Conservation (phyloP, 2,113 vertebrate species). For the Hyla sarda region DNA sequence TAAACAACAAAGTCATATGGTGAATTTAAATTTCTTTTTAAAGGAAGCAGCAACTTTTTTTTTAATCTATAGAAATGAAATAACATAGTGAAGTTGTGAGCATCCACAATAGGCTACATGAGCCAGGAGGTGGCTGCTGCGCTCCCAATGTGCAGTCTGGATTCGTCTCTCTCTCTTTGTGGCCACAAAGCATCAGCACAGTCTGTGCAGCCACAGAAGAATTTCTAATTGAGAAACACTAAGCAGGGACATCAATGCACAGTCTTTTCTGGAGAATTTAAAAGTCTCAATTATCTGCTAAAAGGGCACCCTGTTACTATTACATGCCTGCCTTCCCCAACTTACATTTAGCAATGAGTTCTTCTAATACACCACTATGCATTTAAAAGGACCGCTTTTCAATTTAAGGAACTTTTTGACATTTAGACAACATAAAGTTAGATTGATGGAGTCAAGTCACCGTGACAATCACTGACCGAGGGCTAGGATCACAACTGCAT, state of each 20-base stretch:
- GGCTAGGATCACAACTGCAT: background rate
- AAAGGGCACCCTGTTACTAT: background rate
- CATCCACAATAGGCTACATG: background rate
- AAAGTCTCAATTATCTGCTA: slow-evolving; percentile 15
- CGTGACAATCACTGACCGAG: background rate
- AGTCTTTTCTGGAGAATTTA: background rate
- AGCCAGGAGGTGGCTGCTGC: background rate
- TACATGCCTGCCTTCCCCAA: background rate
- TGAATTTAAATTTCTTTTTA: background rate
- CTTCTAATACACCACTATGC: background rate
- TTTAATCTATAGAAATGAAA: slow-evolving; percentile 11
- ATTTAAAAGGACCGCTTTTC: background rate
- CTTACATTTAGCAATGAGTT: background rate
- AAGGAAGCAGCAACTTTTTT: background rate
- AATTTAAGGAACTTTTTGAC: background rate
- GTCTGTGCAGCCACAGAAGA: slow-evolving; percentile 7
- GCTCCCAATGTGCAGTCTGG: slow-evolving; percentile 8
- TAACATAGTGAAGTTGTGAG: background rate
- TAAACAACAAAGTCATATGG: background rate
- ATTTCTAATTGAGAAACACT: slow-evolving; percentile 29
- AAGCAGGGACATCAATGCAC: slow-evolving; percentile 12
- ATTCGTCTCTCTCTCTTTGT: background rate
- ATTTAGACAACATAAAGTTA: background rate
- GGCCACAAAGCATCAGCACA: slow-evolving; percentile 13
- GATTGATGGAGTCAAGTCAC: background rate